Evolutionary conservation across 2,888 invertebrate species (phyloP), one percentile per base, ranked within the genome.

Genomic region (Caenorhabditis sp.): DNA sequence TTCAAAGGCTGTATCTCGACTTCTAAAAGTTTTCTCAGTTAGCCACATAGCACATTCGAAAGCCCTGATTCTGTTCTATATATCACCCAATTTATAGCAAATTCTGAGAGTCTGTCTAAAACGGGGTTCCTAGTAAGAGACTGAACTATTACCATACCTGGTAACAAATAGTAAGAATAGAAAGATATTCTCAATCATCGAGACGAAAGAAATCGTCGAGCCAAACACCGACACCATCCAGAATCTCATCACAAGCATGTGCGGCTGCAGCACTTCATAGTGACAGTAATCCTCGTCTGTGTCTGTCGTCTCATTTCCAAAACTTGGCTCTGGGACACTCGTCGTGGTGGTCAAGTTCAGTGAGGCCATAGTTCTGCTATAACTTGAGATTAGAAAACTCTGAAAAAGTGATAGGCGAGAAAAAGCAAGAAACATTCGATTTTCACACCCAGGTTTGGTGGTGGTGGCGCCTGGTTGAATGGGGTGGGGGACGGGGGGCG

Each of bases 191-290:
- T 91, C 89, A 51, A 87, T 49, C 31, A 91, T 88, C 41, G 86
- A 86, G 31, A 89, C 63, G 47, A 90, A 69, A 1, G 91, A 86
- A 19, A 91, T 85, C 10, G 85, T 79, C 7, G 89, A 87, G 4
- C 91, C 91, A 56, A 91, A 87, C 5, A 90, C 85, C 26, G 90
- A 85, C 5, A 91, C 91, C 83, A 91, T 83, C 85, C 88, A 88
- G 66, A 91, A 90, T 12, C 91, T 84, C 59, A 82, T 74, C 19
- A 81, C 72, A 16, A 85, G 83, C 82, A 85, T 85, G 24, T 82
- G 84, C 22, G 85, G 85, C 22, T 84, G 87, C 0, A 80, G 61
- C 0, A 82, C 73, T 44, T 84, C 81, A 61, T 85, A 87, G n/a
- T 61, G 59, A 66, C 87, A 87, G 51, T 73, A 44, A 19, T 82